Conservation (phyloP, 2,797 vertebrate genomes). For the Gambelia wislizenii region DNA sequence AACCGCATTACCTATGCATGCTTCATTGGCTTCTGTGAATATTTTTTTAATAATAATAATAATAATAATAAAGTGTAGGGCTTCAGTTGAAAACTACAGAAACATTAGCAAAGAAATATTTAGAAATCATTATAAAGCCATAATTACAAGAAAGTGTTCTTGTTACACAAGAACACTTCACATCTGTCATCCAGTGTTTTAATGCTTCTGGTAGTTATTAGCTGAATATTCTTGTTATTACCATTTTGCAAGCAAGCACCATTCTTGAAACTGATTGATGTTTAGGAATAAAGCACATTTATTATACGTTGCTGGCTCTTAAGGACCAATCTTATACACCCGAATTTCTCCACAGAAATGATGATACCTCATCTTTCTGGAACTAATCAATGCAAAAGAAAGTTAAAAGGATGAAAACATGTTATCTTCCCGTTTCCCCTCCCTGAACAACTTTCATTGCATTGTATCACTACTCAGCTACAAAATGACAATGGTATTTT, state of each 20-base stretch:
- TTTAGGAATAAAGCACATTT: constrained; percentile 76
- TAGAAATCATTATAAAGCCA: constrained; percentile 72
- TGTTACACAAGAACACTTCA: constrained; percentile 54
- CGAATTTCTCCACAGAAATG: constrained; percentile 72
- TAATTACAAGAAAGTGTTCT: constrained; percentile 70
- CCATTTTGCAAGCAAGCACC: constrained; percentile 69
- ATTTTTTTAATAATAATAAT: not conserved
- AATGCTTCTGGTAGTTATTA: constrained; percentile 68
- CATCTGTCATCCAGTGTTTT: constrained; percentile 67
- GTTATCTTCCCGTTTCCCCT: constrained; percentile 37
- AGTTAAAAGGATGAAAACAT: constrained; percentile 73
- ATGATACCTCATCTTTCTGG: constrained; percentile 77
- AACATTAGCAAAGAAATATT: constrained; percentile 69
- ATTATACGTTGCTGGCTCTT: constrained; percentile 76
- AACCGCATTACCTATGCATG: not conserved
- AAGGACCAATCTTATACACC: constrained; percentile 70
- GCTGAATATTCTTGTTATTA: constrained; percentile 73
- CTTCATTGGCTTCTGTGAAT: constrained; percentile 24
- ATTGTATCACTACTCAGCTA: constrained; percentile 63
- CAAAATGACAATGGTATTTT: constrained; percentile 71
- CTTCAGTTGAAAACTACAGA: constrained; percentile 46
- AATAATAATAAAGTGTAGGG: constrained; percentile 14
- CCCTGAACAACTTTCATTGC: constrained; percentile 63
- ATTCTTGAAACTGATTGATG: constrained; percentile 78
- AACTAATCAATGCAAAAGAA: constrained; percentile 76